phyloP scores from a whole-genome alignment of 2,797 vertebrate species.

The Sebastes hopkinsi region DNA sequence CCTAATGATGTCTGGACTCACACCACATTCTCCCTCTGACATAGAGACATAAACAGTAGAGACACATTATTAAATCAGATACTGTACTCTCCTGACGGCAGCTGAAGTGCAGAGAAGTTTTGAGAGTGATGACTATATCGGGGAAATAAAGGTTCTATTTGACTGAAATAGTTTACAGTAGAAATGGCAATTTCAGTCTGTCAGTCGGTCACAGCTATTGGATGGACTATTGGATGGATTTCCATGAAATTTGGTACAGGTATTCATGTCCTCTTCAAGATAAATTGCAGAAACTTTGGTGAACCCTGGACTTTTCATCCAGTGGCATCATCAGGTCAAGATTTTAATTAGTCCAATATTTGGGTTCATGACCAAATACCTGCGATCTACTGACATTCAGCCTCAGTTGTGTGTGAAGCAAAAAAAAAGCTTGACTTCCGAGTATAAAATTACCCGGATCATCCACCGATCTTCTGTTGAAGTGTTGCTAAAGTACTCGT shows the following conservation, averaged over 20 bases:
- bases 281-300: neutral
- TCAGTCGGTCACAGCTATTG: neutral
- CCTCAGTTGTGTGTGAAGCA: neutral
- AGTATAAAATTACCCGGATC: no score
- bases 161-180: neutral
- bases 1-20: constrained; percentile 21
- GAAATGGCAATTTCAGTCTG: neutral
- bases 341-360: neutral
- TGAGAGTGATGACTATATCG: neutral
- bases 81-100: neutral
- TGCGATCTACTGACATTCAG: neutral
- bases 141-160: neutral
- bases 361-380: neutral
- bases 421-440: no score
- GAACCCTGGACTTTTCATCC: neutral
- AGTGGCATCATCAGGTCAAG: neutral
- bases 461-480: no score
- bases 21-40: constrained; percentile 38
- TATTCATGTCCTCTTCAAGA: neutral
- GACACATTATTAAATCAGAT: constrained; percentile 33
- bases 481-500: no score
- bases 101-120: neutral
- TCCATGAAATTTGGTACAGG: neutral
- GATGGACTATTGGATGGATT: neutral
- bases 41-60: constrained; percentile 32